phyloP scores from a whole-genome alignment of 2,888 invertebrate genomes.

The Acrocyrtus sp. region DNA sequence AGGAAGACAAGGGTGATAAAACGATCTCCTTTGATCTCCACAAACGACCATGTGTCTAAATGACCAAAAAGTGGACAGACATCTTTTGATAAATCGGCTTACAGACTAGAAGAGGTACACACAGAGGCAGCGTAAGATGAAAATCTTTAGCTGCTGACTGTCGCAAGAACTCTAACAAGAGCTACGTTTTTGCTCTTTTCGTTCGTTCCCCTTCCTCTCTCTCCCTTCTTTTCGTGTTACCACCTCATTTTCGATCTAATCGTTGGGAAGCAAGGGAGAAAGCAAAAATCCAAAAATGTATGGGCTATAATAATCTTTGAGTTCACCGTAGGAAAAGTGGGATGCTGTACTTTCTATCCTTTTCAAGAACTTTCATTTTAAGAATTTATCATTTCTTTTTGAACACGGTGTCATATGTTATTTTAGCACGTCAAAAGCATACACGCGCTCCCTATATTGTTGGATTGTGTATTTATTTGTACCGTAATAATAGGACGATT shows the following conservation, averaged over 20 bases:
- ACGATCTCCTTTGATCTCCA: constrained; percentile 61
- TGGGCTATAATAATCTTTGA: too few relatives aligned
- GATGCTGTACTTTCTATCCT: too few relatives aligned
- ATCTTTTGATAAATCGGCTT: constrained; percentile 61
- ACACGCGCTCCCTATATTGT: too few relatives aligned
- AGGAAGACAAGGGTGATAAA: constrained; percentile 62
- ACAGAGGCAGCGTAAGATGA: constrained; percentile 33
- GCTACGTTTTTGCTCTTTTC: constrained; percentile 20
- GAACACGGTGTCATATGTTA: too few relatives aligned
- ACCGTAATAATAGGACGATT: too few relatives aligned
- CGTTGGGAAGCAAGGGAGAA: constrained; percentile 17
- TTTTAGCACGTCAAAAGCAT: too few relatives aligned
- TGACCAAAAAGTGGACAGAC: constrained; percentile 60
- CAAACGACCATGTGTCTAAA: constrained; percentile 60
- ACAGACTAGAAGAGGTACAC: constrained; percentile 33
- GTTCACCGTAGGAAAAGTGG: too few relatives aligned
- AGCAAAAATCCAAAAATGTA: too few relatives aligned
- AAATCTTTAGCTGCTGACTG: constrained; percentile 43
- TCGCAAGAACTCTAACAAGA: constrained; percentile 33
- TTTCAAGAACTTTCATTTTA: too few relatives aligned
- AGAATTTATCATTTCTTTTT: too few relatives aligned
- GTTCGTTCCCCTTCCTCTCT: constrained; percentile 36
- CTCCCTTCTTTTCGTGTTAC: constrained; percentile 32
- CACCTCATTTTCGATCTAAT: constrained; percentile 50
- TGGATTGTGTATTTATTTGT: too few relatives aligned